A percentile compares a stretch with the other conserved stretches of the same genome.
Conservation (phyloP, 1,140 invertebrate species). For the Formica exsecta region DNA sequence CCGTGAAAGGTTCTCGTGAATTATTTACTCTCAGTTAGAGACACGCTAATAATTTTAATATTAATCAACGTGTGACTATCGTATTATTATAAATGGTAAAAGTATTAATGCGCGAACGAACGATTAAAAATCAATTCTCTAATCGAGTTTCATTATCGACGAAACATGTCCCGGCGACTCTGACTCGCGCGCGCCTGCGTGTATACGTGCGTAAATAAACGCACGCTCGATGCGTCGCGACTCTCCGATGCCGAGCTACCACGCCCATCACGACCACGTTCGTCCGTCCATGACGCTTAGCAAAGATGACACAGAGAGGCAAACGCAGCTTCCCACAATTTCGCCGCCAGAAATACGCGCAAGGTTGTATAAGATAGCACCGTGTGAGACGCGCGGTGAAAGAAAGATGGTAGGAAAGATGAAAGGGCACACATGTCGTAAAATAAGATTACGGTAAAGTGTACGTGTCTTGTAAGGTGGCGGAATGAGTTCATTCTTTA, state of each 20-base stretch:
- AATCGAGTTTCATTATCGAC: conserved; percentile 22
- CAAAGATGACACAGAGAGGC: conserved; percentile 74
- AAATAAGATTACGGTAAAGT: conserved; percentile 5
- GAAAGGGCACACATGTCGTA: not conserved
- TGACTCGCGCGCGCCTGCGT: conserved; percentile 57
- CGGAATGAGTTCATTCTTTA: conserved; percentile 15
- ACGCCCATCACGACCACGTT: conserved; percentile 84
- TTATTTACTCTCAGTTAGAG: not conserved
- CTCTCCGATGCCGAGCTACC: conserved; percentile 78
- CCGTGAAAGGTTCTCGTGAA: not conserved
- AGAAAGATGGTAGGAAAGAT: conserved; percentile 1
- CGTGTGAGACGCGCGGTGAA: not conserved
- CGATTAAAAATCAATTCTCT: conserved; percentile 26
- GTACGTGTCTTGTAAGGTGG: not conserved
- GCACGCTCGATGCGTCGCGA: conserved; percentile 81
- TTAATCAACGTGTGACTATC: too few relatives aligned
- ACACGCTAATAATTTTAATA: not conserved
- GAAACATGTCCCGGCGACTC: conserved; percentile 72
- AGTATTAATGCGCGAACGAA: not conserved
- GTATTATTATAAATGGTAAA: not conserved
- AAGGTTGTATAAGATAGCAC: conserved; percentile 1
- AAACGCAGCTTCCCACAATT: conserved; percentile 18
- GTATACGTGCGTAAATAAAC: conserved; percentile 76
- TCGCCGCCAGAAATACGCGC: conserved; percentile 66
- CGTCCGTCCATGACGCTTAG: conserved; percentile 82